Base-by-base conservation (phyloP, 1,140 invertebrate genomes). In the Bombus cullumanus region DNA sequence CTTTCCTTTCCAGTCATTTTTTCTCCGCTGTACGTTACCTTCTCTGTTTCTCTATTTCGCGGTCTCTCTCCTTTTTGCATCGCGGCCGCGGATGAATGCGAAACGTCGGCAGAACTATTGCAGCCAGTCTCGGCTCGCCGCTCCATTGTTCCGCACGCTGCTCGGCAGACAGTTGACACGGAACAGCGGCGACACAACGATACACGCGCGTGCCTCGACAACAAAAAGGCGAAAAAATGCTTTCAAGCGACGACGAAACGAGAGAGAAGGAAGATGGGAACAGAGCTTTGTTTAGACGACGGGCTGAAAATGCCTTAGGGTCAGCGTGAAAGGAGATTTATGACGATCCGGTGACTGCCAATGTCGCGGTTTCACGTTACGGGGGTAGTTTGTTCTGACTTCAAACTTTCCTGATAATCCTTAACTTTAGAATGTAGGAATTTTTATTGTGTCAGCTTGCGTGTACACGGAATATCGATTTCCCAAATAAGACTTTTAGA, bases 41-140 rank as follows among this genome's bases (percentile, higher is more conserved):
- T 15, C n/a, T 18, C 47, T 43, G 8, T 22, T 12, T 13, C 53
- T 41, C 18, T 57, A 28, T 64, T 53, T 25, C 74, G 81, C 43
- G 66, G 64, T 53, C 71, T 34, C 31, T 31, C 62, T 81, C 22
- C n/a, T 71, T 76, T 88, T 88, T 89, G 74, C 53, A 78, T 83
- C 81, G 73, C 78, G 73, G 39, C 34, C 47, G 47, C 73, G 82
- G 47, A 59, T 89, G 88, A 89, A 89, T 89, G 47, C 82, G 77
- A 59, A 85, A 85, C 73, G 78, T 76, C 62, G 76, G 68, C 86
- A 85, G 72, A 88, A 89, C 77, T 88, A 88, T 89, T 69, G 87
- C 83, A 77, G 88, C 66, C 82, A 77, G 82, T 80, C 88, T 78
- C 78, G 75, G 64, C 79, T 89, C 73, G 85, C 80, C 85, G 80